A percentile compares a stretch with the other conserved stretches of the same genome.
Evolutionary conservation across 2,113 vertebrate species (phyloP).

Genomic region (Ammodytes marinus): DNA sequence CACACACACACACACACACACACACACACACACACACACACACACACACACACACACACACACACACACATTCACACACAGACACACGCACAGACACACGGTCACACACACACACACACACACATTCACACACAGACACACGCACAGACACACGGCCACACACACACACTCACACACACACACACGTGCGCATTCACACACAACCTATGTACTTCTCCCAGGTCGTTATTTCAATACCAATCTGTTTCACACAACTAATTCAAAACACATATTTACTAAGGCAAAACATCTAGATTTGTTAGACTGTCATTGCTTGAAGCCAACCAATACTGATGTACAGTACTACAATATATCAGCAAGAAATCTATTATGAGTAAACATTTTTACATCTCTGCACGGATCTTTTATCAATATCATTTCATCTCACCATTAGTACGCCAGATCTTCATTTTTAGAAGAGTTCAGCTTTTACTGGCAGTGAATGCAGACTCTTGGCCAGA

Average conservation of each 20-base stretch:
- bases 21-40: no score
- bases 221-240: neutral
- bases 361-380: neutral
- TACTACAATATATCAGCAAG: neutral
- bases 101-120: no score
- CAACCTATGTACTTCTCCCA: neutral
- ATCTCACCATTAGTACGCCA: neutral
- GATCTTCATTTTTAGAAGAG: neutral
- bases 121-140: no score
- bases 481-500: neutral
- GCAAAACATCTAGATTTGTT: neutral
- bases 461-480: neutral
- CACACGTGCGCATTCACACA: no score
- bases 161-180: no score
- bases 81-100: no score
- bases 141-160: no score
- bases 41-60: no score
- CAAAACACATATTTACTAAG: neutral
- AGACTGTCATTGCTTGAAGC: neutral
- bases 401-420: neutral
- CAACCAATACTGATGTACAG: neutral
- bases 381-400: neutral
- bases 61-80: no score
- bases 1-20: no score
- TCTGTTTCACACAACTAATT: slow-evolving; percentile 5